Evolutionary conservation across 1,140 invertebrate species (phyloP).

Genomic region (Pogonus chalceus): DNA sequence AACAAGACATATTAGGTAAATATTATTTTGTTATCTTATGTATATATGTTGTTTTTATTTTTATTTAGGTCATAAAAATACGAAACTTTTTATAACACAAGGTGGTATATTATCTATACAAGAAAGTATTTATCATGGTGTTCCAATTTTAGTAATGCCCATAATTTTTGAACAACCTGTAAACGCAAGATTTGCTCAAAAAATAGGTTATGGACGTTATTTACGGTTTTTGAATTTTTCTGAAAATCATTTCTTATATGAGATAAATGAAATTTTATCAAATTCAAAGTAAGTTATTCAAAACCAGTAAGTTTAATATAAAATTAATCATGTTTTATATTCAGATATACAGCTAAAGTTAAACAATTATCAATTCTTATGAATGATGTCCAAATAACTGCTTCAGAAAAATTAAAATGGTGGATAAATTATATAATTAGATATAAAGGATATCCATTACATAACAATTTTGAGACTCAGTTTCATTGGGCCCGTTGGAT

Average conservation of each 20-base stretch:
- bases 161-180: conserved; percentile 51
- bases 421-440: neutral
- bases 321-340: conserved; percentile 13
- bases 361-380: neutral
- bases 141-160: conserved; percentile 48
- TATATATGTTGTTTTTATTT: neutral
- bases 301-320: neutral
- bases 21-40: neutral
- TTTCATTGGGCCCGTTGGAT: no score
- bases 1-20: conserved; percentile 41
- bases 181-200: conserved; percentile 22
- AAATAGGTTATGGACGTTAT: conserved; percentile 16
- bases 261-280: conserved; percentile 23
- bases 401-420: neutral
- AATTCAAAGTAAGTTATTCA: conserved; percentile 22
- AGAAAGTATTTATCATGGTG: conserved; percentile 43
- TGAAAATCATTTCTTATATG: conserved; percentile 18
- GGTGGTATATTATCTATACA: conserved; percentile 47
- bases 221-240: conserved; percentile 15
- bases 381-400: neutral
- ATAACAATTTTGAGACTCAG: no score
- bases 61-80: conserved; percentile 40
- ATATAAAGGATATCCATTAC: no score
- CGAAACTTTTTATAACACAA: conserved; percentile 49
- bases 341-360: neutral